A percentile compares a stretch with the other conserved stretches of the same genome.
These are phyloP conservation scores for Drosophila nannoptera DNA, from an alignment of 1,140 invertebrate genomes.

Conservation along the genomic window DNA sequence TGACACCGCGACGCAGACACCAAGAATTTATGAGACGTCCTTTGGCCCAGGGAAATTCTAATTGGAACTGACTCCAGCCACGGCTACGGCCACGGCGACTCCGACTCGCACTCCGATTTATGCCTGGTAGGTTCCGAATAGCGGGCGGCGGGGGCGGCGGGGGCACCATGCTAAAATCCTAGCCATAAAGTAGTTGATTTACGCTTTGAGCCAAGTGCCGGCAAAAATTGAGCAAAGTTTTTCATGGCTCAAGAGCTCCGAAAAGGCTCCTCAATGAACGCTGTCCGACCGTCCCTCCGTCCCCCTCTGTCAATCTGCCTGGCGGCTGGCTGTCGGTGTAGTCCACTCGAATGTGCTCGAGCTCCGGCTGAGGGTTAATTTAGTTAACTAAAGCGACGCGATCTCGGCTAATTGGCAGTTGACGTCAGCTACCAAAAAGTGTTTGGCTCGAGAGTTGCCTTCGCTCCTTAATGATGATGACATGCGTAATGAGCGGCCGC, in stretches of 20 bases:
- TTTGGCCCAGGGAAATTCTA: slow-evolving; percentile 54
- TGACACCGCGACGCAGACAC: slow-evolving; percentile 59
- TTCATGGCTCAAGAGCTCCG: slow-evolving; percentile 35
- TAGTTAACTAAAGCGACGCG: slow-evolving; percentile 27
- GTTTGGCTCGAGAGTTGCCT: slow-evolving; percentile 26
- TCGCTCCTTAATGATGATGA: slow-evolving; percentile 40
- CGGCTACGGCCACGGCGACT: neutral
- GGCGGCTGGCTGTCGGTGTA: neutral
- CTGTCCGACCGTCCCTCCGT: too few relatives aligned
- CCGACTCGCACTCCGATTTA: neutral
- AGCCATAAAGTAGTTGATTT: slow-evolving; percentile 62
- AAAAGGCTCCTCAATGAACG: neutral
- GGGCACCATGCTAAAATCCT: slow-evolving; percentile 15
- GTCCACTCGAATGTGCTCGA: slow-evolving; percentile 40
- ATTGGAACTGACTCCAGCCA: slow-evolving; percentile 46
- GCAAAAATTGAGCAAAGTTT: slow-evolving; percentile 54
- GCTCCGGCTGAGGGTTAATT: slow-evolving; percentile 35
- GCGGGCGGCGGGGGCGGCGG: neutral
- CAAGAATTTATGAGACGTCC: slow-evolving; percentile 61
- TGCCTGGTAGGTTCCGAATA: slow-evolving; percentile 5
- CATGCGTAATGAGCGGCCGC: slow-evolving; percentile 30
- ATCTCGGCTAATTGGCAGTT: slow-evolving; percentile 53
- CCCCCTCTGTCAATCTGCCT: neutral
- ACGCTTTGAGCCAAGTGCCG: slow-evolving; percentile 46
- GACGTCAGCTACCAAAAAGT: slow-evolving; percentile 35